Evolutionary conservation across 2,888 invertebrate genomes (phyloP), one percentile per base, ranked within the genome.

Genomic region (Latrodectus hesperus): DNA sequence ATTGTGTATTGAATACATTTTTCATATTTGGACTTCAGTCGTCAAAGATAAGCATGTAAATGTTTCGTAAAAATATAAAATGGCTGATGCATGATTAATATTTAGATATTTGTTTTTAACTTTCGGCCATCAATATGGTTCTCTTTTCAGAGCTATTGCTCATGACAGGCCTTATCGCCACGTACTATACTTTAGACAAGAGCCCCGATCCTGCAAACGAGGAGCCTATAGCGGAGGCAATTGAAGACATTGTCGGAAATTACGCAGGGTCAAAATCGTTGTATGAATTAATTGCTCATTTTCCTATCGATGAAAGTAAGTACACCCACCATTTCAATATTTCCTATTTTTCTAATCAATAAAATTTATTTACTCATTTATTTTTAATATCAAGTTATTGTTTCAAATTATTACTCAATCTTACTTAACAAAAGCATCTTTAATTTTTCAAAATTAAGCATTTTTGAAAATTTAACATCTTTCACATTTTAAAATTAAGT

Each of bases 291-390:
- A 60, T 84, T 9, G 84, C 74, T 22, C 72, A 78, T 73, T 84
- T 84, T 67, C 84, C 84, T 17, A 49, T 84, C 14, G 84, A 84
- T 67, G 72, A 84, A 49, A 77, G 84, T 84, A 73, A 84, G 84
- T n/a, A 55, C 71, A 65, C 10, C 49, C 11, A 12, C 5, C 26
- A 14, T 79, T 60, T 26, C 26, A 68, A 52, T 52, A 49, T 67
- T 73, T 12, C 55, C 60, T 60, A 60, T 60, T 6, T 38, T 38
- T 38, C 0, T 38, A 38, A 38, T 4, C 1, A 38, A 38, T 38
- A 6, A 38, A 38, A 38, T 6, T 38, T 38, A 38, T 38, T 38
- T 38, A 38, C 38, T 38, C 2, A 38, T 38, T 4, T 6, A 38
- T 38, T 38, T 38, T 38, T 38, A 6, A 38, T 38, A 6, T 38